phyloP scores from a whole-genome alignment of 2,888 invertebrate genomes.

The Hirtodrosophila confusa region DNA sequence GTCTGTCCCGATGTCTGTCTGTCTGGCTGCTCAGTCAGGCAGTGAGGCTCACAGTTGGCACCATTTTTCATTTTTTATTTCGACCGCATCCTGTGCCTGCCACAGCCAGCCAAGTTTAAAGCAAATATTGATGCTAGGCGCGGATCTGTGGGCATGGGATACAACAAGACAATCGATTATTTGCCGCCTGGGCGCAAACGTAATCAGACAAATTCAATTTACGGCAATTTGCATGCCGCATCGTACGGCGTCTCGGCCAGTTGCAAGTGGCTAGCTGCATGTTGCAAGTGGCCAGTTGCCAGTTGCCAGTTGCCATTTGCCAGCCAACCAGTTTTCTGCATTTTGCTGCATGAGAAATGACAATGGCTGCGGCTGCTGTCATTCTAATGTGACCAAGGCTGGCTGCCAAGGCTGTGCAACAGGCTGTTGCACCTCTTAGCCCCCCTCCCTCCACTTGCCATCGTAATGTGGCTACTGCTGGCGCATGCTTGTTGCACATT shows the following conservation, averaged over 20 bases:
- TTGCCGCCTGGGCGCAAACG: constrained; percentile 60
- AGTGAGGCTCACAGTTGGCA: constrained; percentile 43
- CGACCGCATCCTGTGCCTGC: constrained; percentile 55
- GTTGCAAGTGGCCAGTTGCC: constrained; percentile 5
- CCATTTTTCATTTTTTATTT: constrained; percentile 67
- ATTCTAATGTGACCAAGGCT: constrained; percentile 72
- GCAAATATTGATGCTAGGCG: constrained; percentile 67
- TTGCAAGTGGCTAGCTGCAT: constrained; percentile 17
- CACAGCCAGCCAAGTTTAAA: constrained; percentile 13
- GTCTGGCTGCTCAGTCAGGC: constrained; percentile 13
- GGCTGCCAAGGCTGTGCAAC: constrained; percentile 56
- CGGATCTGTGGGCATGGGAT: constrained; percentile 23
- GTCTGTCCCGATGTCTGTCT: constrained; percentile 14
- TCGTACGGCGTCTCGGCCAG: constrained; percentile 20
- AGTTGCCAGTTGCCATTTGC: constrained; percentile 27
- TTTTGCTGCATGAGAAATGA: constrained; percentile 64
- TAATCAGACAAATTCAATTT: constrained; percentile 79
- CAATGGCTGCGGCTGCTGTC: constrained; percentile 68
- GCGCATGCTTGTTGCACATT: constrained; percentile 70
- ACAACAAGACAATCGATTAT: constrained; percentile 68
- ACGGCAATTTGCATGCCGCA: constrained; percentile 75
- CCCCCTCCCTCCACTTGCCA: too few species aligned
- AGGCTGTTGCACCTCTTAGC: neutral
- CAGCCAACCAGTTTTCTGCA: constrained; percentile 24
- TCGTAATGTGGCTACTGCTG: constrained; percentile 41